Conservation (phyloP, 2,797 vertebrate species). For the Mormyrus hasselquistii region DNA sequence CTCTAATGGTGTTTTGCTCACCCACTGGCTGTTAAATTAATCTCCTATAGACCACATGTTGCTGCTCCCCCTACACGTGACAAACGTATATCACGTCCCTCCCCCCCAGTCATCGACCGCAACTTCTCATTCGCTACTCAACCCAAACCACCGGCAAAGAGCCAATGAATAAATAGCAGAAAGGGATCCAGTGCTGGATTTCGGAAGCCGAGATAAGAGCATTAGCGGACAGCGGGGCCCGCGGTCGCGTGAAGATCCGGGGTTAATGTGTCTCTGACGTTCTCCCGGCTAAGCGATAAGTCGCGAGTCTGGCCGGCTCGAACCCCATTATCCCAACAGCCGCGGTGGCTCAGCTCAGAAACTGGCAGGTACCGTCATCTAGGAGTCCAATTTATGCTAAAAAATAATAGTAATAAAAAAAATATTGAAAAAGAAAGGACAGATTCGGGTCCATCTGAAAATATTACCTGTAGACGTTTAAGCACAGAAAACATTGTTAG, state of each 20-base stretch:
- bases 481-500: not conserved
- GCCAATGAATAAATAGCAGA: not conserved
- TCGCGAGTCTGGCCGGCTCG: not conserved
- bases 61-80: not conserved
- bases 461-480: not conserved
- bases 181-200: not conserved
- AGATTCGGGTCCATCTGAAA: not conserved
- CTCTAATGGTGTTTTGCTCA: not conserved
- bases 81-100: not conserved
- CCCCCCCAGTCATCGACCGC: not conserved
- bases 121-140: not conserved
- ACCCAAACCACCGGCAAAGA: not conserved
- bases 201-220: conserved; percentile 16
- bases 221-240: not conserved
- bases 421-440: not conserved
- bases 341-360: conserved; percentile 11
- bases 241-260: conserved; percentile 16
- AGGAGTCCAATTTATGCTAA: not conserved
- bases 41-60: not conserved
- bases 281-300: conserved; percentile 14
- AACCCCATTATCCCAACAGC: conserved; percentile 21
- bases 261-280: conserved; percentile 23
- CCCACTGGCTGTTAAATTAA: not conserved
- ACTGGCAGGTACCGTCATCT: conserved; percentile 3
- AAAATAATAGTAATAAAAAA: not conserved